Base-by-base conservation (phyloP, 2,888 invertebrate species). In the Nebria salina region DNA sequence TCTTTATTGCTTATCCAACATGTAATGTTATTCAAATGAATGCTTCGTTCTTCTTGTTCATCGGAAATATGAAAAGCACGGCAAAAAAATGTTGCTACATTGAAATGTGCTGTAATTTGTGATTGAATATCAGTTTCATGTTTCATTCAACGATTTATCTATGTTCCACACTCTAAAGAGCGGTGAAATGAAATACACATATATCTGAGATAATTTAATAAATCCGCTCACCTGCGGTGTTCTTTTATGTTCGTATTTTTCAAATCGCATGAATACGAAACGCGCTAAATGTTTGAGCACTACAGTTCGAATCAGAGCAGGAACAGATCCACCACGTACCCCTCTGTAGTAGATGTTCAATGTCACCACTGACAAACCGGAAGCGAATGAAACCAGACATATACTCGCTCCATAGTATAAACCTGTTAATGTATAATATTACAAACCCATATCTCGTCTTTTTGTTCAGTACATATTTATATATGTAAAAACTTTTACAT, bases 301-400 rank as follows among this genome's bases (percentile, higher is more conserved):
- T 84, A 96, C 89, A 84, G 92, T 93, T 86, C 94, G 92, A 77
- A 94, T 90, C 85, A 93, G 87, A 74, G 91, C 90, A 72, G 96
- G 96, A 83, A 96, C 95, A 87, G 94, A 93, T 84, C 93, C 93
- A 84, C 95, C 96, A 87, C 95, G 91, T 84, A 94, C 93, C 85
- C 96, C 96, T 87, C 95, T 91, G 90, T 96, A 95, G 89, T 96
- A 96, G 86, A 96, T 93, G 88, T 96, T 96, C 83, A 96, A 90
- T 1, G 96, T 96, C 81, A 96, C 94, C 77, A 96, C 96, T 0
- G 96, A 95, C 77, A 95, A 90, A 0, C 94, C 95, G 0, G 95
- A 95, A 5, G 95, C 95, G 86, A 95, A 94, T 0, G 95, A 94
- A 68, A 95, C 95, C 84, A 95, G 89, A 85, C 95, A 95, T 85